Evolutionary conservation across 2,888 invertebrate species (phyloP).

Genomic region (Cosmia pyralina): DNA sequence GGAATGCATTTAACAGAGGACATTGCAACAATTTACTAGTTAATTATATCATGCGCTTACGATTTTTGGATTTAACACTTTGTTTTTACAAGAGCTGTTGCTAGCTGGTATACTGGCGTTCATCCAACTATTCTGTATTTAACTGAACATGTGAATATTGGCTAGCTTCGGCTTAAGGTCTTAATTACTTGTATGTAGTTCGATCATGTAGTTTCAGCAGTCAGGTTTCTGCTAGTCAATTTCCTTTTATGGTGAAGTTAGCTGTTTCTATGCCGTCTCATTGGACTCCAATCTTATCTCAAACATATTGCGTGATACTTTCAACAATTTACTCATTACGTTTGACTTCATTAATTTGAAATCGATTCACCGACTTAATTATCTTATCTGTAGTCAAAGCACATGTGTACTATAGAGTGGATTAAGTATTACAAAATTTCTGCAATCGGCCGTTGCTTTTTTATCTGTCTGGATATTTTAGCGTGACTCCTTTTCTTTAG

Average conservation of each 20-base stretch:
- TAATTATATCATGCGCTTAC: slow-evolving; percentile 59
- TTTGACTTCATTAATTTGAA: slow-evolving; percentile 15
- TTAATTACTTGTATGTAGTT: slow-evolving; percentile 24
- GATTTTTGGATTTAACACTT: slow-evolving; percentile 63
- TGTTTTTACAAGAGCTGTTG: slow-evolving; percentile 71
- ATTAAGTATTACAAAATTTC: slow-evolving; percentile 39
- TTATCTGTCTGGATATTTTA: slow-evolving; percentile 65
- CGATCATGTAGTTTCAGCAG: background rate
- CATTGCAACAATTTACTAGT: slow-evolving; percentile 46
- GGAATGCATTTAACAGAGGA: slow-evolving; percentile 39
- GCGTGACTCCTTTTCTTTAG: slow-evolving; percentile 69
- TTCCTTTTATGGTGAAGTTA: slow-evolving; percentile 1
- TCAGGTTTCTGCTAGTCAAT: background rate
- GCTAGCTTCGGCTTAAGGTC: slow-evolving; percentile 40
- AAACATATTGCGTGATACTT: slow-evolving; percentile 1
- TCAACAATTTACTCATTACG: background rate
- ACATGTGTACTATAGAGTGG: slow-evolving; percentile 7
- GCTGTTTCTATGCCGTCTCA: slow-evolving; percentile 2
- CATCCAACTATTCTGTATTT: slow-evolving; percentile 76
- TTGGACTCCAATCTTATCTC: background rate
- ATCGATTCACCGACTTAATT: slow-evolving; percentile 19
- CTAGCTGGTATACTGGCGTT: slow-evolving; percentile 74
- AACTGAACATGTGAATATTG: slow-evolving; percentile 66
- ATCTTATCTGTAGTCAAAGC: slow-evolving; percentile 36
- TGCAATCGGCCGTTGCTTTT: slow-evolving; percentile 66